These are phyloP conservation scores for Laodelphax striatellus DNA, from an alignment of 1,140 invertebrate genomes.

Conservation along the genomic window DNA sequence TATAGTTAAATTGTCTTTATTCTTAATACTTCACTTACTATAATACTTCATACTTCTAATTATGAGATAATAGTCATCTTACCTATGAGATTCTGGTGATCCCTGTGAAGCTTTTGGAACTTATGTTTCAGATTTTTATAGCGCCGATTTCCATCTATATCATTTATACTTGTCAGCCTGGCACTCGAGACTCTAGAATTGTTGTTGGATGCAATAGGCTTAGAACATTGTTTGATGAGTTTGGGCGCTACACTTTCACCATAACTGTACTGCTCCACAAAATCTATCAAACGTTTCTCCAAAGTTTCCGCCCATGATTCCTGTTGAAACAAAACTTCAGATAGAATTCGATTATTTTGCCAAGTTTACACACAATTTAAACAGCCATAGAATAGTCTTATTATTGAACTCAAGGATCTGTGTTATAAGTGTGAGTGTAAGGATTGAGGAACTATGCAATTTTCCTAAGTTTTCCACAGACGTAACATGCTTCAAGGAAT, in stretches of 20 bases:
- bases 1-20: too few relatives aligned
- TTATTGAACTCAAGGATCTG: too few relatives aligned
- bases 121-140: constrained; percentile 31
- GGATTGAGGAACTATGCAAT: too few relatives aligned
- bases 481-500: too few relatives aligned
- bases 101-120: constrained; percentile 32
- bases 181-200: constrained; percentile 19
- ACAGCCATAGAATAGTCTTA: too few relatives aligned
- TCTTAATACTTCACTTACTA: too few relatives aligned
- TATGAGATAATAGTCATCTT: too few relatives aligned
- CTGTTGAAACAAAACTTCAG: constrained; percentile 19
- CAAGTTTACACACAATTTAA: too few relatives aligned
- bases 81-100: constrained; percentile 33
- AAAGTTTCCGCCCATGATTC: constrained; percentile 13
- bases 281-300: constrained; percentile 7
- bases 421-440: too few relatives aligned
- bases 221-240: constrained; percentile 16
- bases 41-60: too few relatives aligned
- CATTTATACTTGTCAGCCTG: not conserved
- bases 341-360: constrained; percentile 12
- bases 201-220: constrained; percentile 20
- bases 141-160: constrained; percentile 25
- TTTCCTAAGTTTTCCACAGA: too few relatives aligned
- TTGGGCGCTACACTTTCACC: constrained; percentile 16
- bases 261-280: constrained; percentile 18